phyloP scores from a whole-genome alignment of 2,113 vertebrate species.

The Lycaon pictus region DNA sequence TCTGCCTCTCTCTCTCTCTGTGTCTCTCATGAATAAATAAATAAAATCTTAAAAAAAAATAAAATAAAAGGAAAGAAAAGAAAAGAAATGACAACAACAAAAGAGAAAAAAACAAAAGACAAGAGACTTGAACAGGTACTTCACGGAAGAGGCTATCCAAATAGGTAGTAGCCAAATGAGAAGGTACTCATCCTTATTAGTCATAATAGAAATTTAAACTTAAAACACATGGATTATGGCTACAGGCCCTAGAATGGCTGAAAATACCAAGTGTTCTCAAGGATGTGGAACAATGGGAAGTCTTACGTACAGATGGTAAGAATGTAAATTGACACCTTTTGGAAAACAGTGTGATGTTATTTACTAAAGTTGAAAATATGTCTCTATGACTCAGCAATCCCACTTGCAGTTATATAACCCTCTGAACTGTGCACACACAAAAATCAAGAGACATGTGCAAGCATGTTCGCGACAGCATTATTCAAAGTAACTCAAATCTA shows the following conservation, averaged over 20 bases:
- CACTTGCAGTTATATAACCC: not conserved
- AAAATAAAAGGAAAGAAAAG: too few relatives aligned
- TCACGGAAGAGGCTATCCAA: not conserved
- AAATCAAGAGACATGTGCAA: not conserved
- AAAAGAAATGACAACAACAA: not conserved
- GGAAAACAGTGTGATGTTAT: not conserved
- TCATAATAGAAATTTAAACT: slow-evolving; percentile 20
- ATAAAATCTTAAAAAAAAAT: too few relatives aligned
- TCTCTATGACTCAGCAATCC: not conserved
- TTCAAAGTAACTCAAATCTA: not conserved
- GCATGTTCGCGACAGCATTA: not conserved
- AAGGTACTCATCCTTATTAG: not conserved
- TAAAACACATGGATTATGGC: not conserved
- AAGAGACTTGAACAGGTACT: not conserved
- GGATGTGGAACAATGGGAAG: not conserved
- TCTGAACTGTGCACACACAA: not conserved
- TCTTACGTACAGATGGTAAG: not conserved
- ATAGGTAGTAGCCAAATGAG: not conserved
- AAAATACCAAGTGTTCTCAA: not conserved
- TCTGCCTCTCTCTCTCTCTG: too few relatives aligned
- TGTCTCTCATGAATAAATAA: too few relatives aligned
- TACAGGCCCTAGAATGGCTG: not conserved
- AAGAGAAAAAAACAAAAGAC: not conserved
- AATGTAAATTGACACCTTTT: not conserved
- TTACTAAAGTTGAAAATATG: not conserved